Base-by-base conservation (phyloP, 2,113 vertebrate genomes). In the Megaceryle torquata region DNA sequence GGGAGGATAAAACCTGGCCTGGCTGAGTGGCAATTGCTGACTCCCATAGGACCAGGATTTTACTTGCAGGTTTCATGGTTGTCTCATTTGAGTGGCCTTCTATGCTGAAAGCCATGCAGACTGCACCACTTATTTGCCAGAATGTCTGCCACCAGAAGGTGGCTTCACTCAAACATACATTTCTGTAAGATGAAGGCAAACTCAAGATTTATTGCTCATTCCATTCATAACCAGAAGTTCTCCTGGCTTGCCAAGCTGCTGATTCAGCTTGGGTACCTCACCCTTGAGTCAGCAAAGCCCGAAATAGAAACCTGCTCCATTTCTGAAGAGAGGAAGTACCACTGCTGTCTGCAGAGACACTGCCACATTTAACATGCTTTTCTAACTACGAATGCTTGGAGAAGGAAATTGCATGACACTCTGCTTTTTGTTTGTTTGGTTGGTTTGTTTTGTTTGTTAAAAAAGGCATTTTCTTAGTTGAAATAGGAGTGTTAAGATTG, bases 221-320 rank as follows among this genome's bases (percentile, higher is more conserved):
- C 79, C 91, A 77, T 89, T 93, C 82, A 87, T 89, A 79, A 85
- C 78, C 74, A 95, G 91, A 77, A 95, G 67, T 89, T 57, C 84
- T 79, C 59, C 67, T 80, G 89, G n/a, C 70, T 95, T 80, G 81
- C 93, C 89, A 88, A 91, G 83, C 93, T 94, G 95, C 94, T 96
- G 94, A 94, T 39, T 97, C 94, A 95, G 93, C 95, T 48, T 20
- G 84, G 78, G 94, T 89, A 89, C 84, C 78, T 95, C 93, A 95
- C 59, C 91, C 94, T 96, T 94, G 91, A 97, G 93, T 96, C 96
- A 95, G 91, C 93, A 93, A 69, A 94, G 89, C 89, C 93, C 24
- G 33, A 95, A 96, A 96, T 89, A 96, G 94, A 95, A 96, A 87
- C 86, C 86, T 41, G 89, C 81, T 89, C 74, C 3, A 4, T 89